A percentile compares a stretch with the other conserved stretches of the same genome.
These are phyloP conservation scores for Eudemis profundana DNA, from an alignment of 2,888 invertebrate genomes.

Conservation along the genomic window DNA sequence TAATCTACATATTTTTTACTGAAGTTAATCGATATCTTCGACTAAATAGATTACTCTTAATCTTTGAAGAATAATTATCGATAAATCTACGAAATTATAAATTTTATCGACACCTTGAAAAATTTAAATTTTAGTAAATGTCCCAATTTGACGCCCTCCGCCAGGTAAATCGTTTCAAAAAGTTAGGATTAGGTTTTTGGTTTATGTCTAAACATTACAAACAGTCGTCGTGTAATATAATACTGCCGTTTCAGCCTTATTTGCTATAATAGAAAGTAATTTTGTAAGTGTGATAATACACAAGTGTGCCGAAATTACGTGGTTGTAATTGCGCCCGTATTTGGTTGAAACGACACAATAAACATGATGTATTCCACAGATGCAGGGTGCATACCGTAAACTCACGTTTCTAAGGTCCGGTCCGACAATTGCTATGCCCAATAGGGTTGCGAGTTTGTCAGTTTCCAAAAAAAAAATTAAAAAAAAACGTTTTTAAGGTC, in stretches of 20 bases:
- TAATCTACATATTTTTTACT: slow-evolving; percentile 8
- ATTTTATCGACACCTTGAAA: not conserved
- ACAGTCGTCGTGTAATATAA: not conserved
- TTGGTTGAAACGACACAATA: too few relatives aligned
- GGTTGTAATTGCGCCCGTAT: not conserved
- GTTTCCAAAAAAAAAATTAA: too few relatives aligned
- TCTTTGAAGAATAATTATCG: not conserved
- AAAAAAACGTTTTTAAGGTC: too few relatives aligned
- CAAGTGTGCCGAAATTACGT: not conserved
- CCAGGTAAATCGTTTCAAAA: not conserved
- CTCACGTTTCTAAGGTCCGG: too few relatives aligned
- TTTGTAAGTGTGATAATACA: not conserved
- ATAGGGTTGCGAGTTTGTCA: too few relatives aligned
- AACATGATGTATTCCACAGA: too few relatives aligned
- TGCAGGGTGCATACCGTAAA: too few relatives aligned
- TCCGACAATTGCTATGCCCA: too few relatives aligned
- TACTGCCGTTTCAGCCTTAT: not conserved
- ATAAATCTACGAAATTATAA: not conserved
- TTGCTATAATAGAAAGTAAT: not conserved
- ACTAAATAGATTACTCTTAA: not conserved
- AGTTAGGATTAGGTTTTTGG: not conserved
- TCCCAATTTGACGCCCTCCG: too few relatives aligned
- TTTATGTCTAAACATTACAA: not conserved
- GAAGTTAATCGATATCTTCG: not conserved
- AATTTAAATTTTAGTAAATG: not conserved